phyloP scores from a whole-genome alignment of 2,888 invertebrate genomes.

The Altica lythri region DNA sequence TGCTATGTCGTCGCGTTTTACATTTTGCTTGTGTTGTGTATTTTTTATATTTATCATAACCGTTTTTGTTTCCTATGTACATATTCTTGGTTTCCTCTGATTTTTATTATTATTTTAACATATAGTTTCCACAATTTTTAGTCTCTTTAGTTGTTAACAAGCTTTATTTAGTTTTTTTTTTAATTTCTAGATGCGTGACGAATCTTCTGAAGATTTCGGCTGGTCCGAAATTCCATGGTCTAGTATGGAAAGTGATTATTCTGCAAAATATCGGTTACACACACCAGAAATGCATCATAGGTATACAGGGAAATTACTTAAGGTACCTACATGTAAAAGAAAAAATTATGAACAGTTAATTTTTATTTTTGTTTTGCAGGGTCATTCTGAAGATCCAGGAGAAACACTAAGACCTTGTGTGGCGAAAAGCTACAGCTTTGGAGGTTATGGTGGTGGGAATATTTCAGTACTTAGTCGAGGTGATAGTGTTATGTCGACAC shows the following conservation, averaged over 20 bases:
- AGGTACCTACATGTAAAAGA: conserved; percentile 59
- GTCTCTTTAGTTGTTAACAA: not conserved
- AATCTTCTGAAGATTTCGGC: conserved; percentile 59
- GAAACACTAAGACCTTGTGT: conserved; percentile 62
- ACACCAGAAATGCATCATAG: conserved; percentile 59
- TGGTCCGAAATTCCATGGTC: conserved; percentile 62
- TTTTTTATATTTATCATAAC: too few species aligned
- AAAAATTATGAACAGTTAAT: too few species aligned
- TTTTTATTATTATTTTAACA: too few species aligned
- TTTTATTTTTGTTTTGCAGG: too few species aligned
- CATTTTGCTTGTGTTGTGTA: too few species aligned
- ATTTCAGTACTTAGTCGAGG: conserved; percentile 62
- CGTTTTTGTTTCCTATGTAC: too few species aligned
- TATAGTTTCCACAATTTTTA: too few species aligned
- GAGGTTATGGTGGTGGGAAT: conserved; percentile 74
- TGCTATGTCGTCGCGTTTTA: not conserved
- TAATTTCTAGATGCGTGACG: conserved; percentile 51
- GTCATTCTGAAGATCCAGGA: conserved; percentile 62
- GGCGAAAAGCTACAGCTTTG: conserved; percentile 87
- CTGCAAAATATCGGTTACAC: conserved; percentile 54
- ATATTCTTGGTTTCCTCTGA: too few species aligned
- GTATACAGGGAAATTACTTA: conserved; percentile 58
- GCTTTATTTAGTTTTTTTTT: not conserved
- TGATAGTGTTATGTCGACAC: conserved; percentile 68
- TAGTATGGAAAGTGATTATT: conserved; percentile 61